These are phyloP conservation scores for Agelas oroides DNA, from an alignment of 37 sponge, comb jelly and placozoan genomes.

Conservation along the genomic window DNA sequence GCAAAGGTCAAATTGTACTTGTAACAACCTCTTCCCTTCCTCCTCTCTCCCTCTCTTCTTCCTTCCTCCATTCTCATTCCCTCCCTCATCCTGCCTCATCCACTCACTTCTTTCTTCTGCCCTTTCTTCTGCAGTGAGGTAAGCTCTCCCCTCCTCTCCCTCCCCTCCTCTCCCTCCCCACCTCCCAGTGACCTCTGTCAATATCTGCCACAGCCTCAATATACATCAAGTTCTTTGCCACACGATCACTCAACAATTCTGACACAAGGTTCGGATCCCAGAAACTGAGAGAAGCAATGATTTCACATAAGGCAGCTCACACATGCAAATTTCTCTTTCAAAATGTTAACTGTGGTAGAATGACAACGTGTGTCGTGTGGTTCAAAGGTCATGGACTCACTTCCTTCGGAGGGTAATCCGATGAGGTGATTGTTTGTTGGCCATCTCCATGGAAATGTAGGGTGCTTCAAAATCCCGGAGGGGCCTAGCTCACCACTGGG, in stretches of 20 bases:
- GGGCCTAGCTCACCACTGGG: constrained; percentile 40
- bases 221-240: constrained; percentile 57
- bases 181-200: not conserved
- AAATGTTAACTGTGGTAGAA: too few relatives aligned
- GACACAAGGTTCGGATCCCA: constrained; percentile 34
- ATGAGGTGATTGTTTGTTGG: not conserved
- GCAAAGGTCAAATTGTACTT: not conserved
- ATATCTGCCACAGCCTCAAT: constrained; percentile 33
- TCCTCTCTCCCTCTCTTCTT: not conserved
- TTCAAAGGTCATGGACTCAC: constrained; percentile 27
- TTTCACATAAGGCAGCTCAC: not conserved
- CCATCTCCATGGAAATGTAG: constrained; percentile 24
- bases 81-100: too few relatives aligned
- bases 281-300: constrained; percentile 21
- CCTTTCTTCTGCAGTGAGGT: constrained; percentile 28
- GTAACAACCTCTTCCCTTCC: too few relatives aligned
- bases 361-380: not conserved
- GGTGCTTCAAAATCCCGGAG: constrained; percentile 55
- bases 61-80: not conserved
- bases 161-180: not conserved
- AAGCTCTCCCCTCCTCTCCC: not conserved
- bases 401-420: constrained; percentile 40
- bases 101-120: constrained; percentile 71
- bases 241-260: constrained; percentile 9
- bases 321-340: too few relatives aligned